Evolutionary conservation across 1,140 invertebrate species (phyloP).

Genomic region (Drosophila burlai): DNA sequence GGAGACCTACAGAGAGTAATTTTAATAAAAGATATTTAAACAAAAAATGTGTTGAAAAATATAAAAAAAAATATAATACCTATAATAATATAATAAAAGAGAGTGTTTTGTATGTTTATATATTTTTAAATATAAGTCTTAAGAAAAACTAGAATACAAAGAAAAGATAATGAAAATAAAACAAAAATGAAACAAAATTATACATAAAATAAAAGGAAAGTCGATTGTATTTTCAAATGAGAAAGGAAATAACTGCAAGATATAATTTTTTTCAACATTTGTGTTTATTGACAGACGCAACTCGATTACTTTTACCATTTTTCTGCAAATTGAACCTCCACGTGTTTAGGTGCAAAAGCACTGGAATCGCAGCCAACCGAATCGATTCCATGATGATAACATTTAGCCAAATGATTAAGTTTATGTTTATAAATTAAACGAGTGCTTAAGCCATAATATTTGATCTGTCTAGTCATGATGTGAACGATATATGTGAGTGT

Average conservation of each 20-base stretch:
- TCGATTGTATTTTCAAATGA: background rate
- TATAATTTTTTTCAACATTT: too few relatives aligned
- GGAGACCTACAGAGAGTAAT: too few relatives aligned
- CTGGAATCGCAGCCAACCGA: background rate
- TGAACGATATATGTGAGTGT: background rate
- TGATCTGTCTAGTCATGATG: constrained; percentile 5
- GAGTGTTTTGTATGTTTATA: too few relatives aligned
- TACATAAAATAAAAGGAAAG: too few relatives aligned
- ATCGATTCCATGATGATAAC: constrained; percentile 21
- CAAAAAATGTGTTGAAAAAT: too few relatives aligned
- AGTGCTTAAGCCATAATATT: background rate
- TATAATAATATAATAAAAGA: too few relatives aligned
- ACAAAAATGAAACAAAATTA: background rate
- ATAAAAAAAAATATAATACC: too few relatives aligned
- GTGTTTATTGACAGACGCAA: background rate
- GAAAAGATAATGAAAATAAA: background rate
- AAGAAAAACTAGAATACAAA: too few relatives aligned
- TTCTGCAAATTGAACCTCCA: background rate
- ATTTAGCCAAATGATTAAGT: constrained; percentile 24
- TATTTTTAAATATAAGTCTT: too few relatives aligned
- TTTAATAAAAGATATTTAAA: too few relatives aligned
- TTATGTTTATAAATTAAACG: constrained; percentile 7
- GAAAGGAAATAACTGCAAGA: background rate
- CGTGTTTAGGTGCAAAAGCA: background rate
- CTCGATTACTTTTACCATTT: background rate